phyloP scores from a whole-genome alignment of 2,797 vertebrate species.

The Sarcoramphus papa region DNA sequence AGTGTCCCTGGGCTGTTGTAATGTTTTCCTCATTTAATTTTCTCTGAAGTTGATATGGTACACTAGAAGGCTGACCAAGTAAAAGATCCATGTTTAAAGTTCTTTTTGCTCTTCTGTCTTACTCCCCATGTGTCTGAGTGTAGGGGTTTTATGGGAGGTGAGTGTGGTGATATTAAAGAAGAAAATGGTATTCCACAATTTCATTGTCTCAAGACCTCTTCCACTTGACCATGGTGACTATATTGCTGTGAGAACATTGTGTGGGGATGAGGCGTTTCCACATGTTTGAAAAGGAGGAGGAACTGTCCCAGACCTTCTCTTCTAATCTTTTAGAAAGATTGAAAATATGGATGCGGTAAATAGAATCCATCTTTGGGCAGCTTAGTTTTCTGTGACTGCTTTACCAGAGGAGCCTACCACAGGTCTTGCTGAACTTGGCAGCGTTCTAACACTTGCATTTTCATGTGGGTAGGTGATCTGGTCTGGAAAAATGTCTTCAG shows the following conservation, averaged over 20 bases:
- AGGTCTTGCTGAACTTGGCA: not conserved
- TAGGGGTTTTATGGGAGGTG: not conserved
- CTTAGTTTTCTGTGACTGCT: not conserved
- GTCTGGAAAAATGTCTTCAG: not conserved
- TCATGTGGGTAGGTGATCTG: not conserved
- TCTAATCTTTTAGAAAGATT: not conserved
- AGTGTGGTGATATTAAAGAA: not conserved
- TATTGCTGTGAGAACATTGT: not conserved
- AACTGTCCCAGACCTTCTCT: not conserved
- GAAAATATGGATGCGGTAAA: not conserved
- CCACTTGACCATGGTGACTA: not conserved
- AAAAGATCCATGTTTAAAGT: not conserved
- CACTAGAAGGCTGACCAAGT: not conserved
- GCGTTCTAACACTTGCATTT: not conserved
- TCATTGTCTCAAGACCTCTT: not conserved
- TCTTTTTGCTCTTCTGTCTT: not conserved
- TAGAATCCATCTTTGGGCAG: not conserved
- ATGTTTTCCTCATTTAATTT: conserved; percentile 72
- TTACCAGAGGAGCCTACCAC: not conserved
- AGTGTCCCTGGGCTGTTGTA: conserved; percentile 77
- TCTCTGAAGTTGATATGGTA: conserved; percentile 48
- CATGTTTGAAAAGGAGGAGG: not conserved
- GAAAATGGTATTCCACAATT: not conserved
- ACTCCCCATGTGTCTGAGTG: not conserved
- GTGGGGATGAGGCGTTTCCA: not conserved